A percentile compares a stretch with the other conserved stretches of the same genome.
These are phyloP conservation scores for Troilus luridus DNA, from an alignment of 2,888 invertebrate species.

Conservation along the genomic window DNA sequence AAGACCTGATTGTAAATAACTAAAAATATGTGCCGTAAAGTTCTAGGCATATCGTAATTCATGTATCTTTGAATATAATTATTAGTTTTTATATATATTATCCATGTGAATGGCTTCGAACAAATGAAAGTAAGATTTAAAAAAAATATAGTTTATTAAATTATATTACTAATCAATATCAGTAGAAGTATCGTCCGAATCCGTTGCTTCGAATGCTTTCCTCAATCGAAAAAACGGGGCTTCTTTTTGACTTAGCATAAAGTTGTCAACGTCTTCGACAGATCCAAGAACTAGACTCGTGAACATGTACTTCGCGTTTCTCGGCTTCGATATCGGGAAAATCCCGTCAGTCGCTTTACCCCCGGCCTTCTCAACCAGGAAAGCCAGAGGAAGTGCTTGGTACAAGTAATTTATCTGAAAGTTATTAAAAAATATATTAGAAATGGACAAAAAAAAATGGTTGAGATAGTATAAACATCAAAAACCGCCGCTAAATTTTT, in stretches of 20 bases:
- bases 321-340: neutral
- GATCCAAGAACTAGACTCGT: neutral
- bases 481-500: too few species aligned
- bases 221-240: neutral
- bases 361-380: neutral
- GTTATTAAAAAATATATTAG: neutral
- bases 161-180: neutral
- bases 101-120: neutral
- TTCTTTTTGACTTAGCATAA: neutral
- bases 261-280: neutral
- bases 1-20: too few species aligned
- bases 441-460: neutral
- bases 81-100: too few species aligned
- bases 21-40: too few species aligned
- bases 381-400: neutral
- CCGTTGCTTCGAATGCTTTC: too few species aligned
- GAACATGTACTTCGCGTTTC: neutral
- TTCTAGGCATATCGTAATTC: too few species aligned
- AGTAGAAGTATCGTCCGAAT: neutral
- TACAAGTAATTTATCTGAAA: neutral
- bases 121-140: neutral
- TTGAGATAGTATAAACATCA: too few species aligned
- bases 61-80: too few species aligned
- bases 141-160: neutral
- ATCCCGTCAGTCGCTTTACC: neutral